These are phyloP conservation scores for Choristoneura rosaceana DNA, from an alignment of 2,888 invertebrate genomes.

Conservation along the genomic window DNA sequence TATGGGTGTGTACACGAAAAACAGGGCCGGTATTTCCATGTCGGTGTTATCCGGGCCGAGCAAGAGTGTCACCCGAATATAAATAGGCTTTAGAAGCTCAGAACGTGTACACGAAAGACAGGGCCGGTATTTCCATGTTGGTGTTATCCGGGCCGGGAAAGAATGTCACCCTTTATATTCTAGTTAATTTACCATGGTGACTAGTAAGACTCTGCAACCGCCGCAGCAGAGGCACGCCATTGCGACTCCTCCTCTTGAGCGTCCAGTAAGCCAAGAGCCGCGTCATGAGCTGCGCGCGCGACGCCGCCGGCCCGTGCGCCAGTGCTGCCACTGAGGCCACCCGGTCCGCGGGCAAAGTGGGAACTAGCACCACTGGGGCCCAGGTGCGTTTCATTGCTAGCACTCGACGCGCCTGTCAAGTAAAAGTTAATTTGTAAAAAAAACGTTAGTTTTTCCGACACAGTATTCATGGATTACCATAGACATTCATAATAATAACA, in stretches of 20 bases:
- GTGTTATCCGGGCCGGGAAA: no score
- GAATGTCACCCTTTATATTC: no score
- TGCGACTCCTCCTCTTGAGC: slow-evolving; percentile 96
- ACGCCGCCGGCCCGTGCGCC: slow-evolving; percentile 87
- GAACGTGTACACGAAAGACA: no score
- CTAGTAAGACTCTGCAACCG: slow-evolving; percentile 77
- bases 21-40: no score
- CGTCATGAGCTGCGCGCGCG: slow-evolving; percentile 94
- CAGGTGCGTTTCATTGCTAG: slow-evolving; percentile 95
- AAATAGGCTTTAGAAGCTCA: no score
- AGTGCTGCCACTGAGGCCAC: slow-evolving; percentile 94
- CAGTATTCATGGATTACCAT: no score
- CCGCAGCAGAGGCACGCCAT: slow-evolving; percentile 97
- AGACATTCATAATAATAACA: no score
- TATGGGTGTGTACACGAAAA: no score
- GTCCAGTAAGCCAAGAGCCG: slow-evolving; percentile 98
- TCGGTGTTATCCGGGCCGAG: no score
- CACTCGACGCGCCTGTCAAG: slow-evolving; percentile 89
- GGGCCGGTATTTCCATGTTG: no score
- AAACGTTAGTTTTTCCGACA: no score
- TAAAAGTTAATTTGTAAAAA: background rate
- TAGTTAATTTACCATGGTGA: slow-evolving; percentile 66
- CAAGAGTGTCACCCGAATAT: no score
- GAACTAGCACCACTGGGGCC: slow-evolving; percentile 96
- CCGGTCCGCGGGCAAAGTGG: slow-evolving; percentile 95